A percentile compares a stretch with the other conserved stretches of the same genome.
Conservation (phyloP, 2,888 invertebrate genomes). For the Rotaria magnacalcarata region DNA sequence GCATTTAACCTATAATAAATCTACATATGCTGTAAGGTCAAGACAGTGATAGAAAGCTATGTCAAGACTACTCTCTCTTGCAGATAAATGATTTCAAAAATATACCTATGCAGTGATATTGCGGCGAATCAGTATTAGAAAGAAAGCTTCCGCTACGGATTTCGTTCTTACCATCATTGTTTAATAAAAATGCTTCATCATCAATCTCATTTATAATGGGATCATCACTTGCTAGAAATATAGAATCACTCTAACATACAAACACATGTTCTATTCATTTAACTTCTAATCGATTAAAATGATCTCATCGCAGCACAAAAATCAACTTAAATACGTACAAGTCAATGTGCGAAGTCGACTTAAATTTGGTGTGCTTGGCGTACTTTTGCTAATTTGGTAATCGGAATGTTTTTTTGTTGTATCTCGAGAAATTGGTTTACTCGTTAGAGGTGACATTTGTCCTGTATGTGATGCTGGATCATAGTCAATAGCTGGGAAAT, state of each 20-base stretch:
- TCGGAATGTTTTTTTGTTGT: not conserved
- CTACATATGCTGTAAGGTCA: no score
- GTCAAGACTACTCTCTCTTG: no score
- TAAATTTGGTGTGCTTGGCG: not conserved
- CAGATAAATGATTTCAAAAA: no score
- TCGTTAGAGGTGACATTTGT: not conserved
- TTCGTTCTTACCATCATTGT: not conserved
- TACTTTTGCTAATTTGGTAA: not conserved
- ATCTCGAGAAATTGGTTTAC: not conserved
- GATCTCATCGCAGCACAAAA: not conserved
- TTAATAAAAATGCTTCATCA: not conserved
- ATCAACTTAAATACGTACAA: not conserved
- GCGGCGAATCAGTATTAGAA: no score
- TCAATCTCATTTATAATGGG: not conserved
- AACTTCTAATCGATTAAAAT: not conserved
- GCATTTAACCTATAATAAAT: no score
- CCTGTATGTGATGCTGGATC: not conserved
- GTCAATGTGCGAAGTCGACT: slow-evolving; percentile 11
- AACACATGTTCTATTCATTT: not conserved
- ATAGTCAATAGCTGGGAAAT: not conserved
- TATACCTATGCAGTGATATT: no score
- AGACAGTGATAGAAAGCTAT: no score
- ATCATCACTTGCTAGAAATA: not conserved
- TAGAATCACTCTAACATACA: not conserved
- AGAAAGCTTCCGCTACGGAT: not conserved